Evolutionary conservation across 2,888 invertebrate species (phyloP), one percentile per base, ranked within the genome.

Genomic region (Lymantria monacha): DNA sequence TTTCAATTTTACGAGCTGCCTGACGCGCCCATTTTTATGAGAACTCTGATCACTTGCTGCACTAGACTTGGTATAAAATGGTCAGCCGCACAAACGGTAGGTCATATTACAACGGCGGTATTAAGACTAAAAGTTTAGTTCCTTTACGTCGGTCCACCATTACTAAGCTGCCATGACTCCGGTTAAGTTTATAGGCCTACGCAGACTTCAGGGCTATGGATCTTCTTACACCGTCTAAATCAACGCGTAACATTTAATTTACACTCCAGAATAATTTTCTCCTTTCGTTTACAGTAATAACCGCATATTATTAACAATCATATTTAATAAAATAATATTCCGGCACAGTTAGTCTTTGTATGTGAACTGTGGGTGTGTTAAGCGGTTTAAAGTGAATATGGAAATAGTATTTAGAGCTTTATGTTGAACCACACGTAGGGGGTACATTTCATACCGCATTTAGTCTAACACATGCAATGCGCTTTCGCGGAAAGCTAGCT

Each of bases 401-500:
- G 54, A 66, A 63, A 68, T 61, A 68, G 67, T 70, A 72, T 73
- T 68, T 69, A 68, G 63, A 66, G 67, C 69, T 72, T 64, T 70
- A 79, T 76, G 71, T 72, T 63, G 66, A 78, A 74, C 72, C 75
- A 70, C 77, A 80, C 78, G 74, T 76, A 72, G 73, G 22, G 56
- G 76, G 78, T 72, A 70, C 69, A 72, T 73, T 69, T 72, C 73
- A 68, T 72, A 74, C 69, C 68, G 74, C 76, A 77, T 73, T 80
- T 74, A 76, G 81, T 76, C 79, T 81, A 85, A 82, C 83, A 79
- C 74, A 76, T 74, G 75, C 75, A 74, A 72, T 70, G 72, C 69
- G 76, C 75, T 76, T 82, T 83, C 79, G 82, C 75, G 83, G 81
- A 87, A 85, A 83, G 83, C 81, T 85, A 78, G 83, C 81, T 76